A percentile compares a stretch with the other conserved stretches of the same genome.
Evolutionary conservation across 1,140 invertebrate genomes (phyloP).

Genomic region (Leptopilina clavipes): DNA sequence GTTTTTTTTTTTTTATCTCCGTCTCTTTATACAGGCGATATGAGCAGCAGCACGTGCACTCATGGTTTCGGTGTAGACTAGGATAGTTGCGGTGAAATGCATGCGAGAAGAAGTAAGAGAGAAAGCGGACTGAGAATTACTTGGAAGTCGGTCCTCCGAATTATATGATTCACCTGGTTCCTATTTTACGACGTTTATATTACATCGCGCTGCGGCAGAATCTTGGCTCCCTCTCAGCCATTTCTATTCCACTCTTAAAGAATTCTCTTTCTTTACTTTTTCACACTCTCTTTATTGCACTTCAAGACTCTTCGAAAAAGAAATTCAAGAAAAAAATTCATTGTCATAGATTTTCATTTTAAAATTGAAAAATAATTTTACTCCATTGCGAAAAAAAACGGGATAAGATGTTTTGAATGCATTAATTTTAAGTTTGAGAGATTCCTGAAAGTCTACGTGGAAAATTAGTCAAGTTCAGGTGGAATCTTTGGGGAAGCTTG

Average conservation of each 20-base stretch:
- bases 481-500: no score
- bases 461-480: no score
- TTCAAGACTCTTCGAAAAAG: background rate
- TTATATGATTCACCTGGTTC: constrained; percentile 76
- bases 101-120: constrained; percentile 24
- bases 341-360: no score
- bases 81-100: constrained; percentile 37
- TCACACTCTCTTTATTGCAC: constrained; percentile 17
- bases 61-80: constrained; percentile 44
- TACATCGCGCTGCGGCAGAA: constrained; percentile 66
- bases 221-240: constrained; percentile 61
- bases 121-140: constrained; percentile 60
- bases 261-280: constrained; percentile 55
- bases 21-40: constrained; percentile 49
- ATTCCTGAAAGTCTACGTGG: no score
- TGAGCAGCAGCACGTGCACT: constrained; percentile 65
- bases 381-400: no score
- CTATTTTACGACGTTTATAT: constrained; percentile 76
- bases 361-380: no score
- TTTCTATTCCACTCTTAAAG: constrained; percentile 55
- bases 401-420: no score
- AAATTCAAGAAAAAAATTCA: no score
- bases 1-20: background rate
- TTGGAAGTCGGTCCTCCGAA: constrained; percentile 65
- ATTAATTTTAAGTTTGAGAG: no score